Base-by-base conservation (phyloP, 2,797 vertebrate genomes). In the Pangasius larnaudii region DNA sequence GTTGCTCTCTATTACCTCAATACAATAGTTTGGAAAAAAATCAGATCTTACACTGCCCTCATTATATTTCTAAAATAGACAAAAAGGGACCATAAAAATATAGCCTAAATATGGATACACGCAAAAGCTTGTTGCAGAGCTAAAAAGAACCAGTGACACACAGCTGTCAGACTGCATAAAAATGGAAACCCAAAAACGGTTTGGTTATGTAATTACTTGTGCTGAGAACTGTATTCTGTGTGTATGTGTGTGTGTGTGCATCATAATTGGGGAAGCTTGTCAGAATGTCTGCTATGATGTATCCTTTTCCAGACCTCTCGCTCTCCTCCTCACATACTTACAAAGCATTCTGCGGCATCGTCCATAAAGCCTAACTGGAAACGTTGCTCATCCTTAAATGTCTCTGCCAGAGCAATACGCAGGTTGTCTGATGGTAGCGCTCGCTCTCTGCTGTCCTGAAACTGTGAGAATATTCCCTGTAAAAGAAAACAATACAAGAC, bases 311-410 rank as follows among this genome's bases (percentile, higher is more conserved):
- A 1, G 19, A 24, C 8, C n/a, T 33, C 4, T 51, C 30, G 53
- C 30, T 69, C 46, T 6, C 63, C 51, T 3, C 1, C 39, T 67
- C 39, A 93, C 78, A 91, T 63, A 92, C 99, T 97, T 93, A 99
- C 99, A 93, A 99, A 99, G 94, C 99, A 99, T 92, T 99, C 99
- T 1, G 99, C 99, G 39, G 99, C 99, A 88, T 99, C 99, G 59
- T 99, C 98, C 99, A 99, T 99, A 87, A 98, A 96, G 75, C 99
- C 99, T 91, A 99, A 97, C 95, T 99, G 99, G 95, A 99, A 99
- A 77, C 98, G 97, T 67, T 98, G 99, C 89, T 99, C 98, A 85
- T 99, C 98, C 94, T 98, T 98, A 95, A 99, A 99, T 92, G 98
- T 99, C 92, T 99, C 98, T 0, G 99, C 99, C n/a, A 99, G 96